Base-by-base conservation (phyloP, 2,888 invertebrate species). In the Cerceris ruficornis region DNA sequence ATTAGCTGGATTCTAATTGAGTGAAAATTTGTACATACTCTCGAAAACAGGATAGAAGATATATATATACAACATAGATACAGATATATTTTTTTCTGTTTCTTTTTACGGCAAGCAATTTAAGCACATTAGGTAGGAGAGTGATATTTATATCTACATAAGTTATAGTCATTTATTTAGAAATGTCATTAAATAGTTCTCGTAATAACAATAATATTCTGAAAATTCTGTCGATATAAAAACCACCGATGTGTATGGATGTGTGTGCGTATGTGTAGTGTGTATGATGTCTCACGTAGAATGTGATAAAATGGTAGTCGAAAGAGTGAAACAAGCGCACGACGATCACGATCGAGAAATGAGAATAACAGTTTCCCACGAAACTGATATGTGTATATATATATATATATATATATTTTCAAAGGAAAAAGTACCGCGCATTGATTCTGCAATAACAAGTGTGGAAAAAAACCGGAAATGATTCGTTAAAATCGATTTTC, bases 131-230 rank as follows among this genome's bases (percentile, higher is more conserved):
- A 58, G 55, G 41, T 81, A 57, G 41, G 42, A 17, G 61, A 66
- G 69, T 81, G 41, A 59, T 74, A 69, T 61, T 69, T 60, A 46
- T 57, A 6, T 11, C 41, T n/a, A 2, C 42, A 41, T 69, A 69
- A 65, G 43, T 74, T 76, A 46, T 66, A 80, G 52, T 61, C 67
- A 52, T 87, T 83, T 87, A 85, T 86, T 84, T 82, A 74, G 77
- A 80, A 65, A 83, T 80, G 77, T 80, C 70, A 83, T 87, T 88
- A 87, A 86, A 87, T 87, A 86, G 72, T 86, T 79, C 28, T 86
- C 80, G 78, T 81, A 77, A 74, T 77, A 84, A 87, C 80, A 82
- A 82, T 76, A 84, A 85, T 82, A 76, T 28, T 64, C 28, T 64
- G 61, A 72, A 72, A 66, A 9, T 77, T 77, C 64, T 67, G 49